phyloP scores from a whole-genome alignment of 2,113 vertebrate species.

The Tonatia bakeri region DNA sequence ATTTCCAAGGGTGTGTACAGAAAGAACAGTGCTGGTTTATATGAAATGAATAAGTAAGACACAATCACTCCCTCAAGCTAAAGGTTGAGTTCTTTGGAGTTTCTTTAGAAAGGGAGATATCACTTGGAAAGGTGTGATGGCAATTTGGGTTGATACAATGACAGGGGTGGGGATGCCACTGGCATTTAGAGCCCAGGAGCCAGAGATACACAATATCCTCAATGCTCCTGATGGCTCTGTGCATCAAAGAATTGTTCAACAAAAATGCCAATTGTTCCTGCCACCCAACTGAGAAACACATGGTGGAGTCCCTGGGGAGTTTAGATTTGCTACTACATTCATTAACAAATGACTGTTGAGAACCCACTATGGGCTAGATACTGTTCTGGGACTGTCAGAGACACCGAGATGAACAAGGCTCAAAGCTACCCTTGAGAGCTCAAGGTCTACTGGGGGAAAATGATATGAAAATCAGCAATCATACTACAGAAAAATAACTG shows the following conservation, averaged over 20 bases:
- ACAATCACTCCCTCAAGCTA: background rate
- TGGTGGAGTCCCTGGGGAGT: background rate
- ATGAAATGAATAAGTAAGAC: background rate
- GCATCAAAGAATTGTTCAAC: background rate
- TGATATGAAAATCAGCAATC: background rate
- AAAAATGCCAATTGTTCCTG: background rate
- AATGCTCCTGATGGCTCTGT: background rate
- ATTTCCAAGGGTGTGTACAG: background rate
- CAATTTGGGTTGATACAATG: background rate
- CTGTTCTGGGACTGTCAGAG: background rate
- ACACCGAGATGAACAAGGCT: background rate
- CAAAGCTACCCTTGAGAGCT: background rate
- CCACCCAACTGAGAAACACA: background rate
- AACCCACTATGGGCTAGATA: too few relatives aligned
- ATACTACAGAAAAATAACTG: background rate
- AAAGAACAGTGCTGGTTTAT: background rate
- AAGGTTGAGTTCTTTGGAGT: background rate
- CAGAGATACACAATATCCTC: background rate
- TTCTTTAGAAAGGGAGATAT: background rate
- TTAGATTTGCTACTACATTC: background rate
- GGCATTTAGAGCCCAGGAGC: background rate
- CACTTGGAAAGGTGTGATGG: background rate
- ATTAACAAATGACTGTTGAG: background rate
- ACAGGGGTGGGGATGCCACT: fast-evolving
- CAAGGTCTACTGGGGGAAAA: background rate